Conservation (phyloP, 2,888 invertebrate species). For the Melipona beecheii region DNA sequence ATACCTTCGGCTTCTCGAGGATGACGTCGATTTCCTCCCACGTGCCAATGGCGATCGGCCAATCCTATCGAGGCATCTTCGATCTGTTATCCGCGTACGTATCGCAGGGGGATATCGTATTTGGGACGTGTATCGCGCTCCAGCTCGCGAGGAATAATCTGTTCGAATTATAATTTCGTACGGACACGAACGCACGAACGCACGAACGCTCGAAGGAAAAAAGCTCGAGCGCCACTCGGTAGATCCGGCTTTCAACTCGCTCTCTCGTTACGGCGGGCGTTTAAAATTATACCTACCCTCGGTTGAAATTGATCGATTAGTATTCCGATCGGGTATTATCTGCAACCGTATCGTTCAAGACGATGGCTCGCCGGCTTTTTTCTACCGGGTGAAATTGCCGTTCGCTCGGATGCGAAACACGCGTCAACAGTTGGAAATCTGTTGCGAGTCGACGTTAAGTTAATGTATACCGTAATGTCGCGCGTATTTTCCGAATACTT, state of each 20-base stretch:
- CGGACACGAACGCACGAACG: background rate
- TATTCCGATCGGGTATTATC: conserved; percentile 5
- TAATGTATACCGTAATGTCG: background rate
- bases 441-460: background rate
- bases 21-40: conserved; percentile 67
- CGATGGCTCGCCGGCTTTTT: background rate
- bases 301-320: conserved; percentile 35
- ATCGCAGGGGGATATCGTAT: conserved; percentile 37
- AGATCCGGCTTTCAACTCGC: background rate
- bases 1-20: conserved; percentile 54
- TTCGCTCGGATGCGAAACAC: background rate
- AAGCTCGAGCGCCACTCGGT: background rate
- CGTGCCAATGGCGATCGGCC: conserved; percentile 55
- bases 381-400: background rate
- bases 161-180: conserved; percentile 38
- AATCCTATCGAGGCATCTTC: conserved; percentile 50
- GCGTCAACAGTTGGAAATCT: background rate
- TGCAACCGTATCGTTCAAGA: background rate
- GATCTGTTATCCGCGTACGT: conserved; percentile 45
- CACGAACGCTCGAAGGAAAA: background rate
- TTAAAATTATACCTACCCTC: background rate
- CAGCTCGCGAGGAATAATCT: conserved; percentile 33
- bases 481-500: too few species aligned
- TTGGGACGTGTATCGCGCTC: conserved; percentile 21
- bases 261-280: background rate